These are phyloP conservation scores for Drosophila sturtevanti DNA, from an alignment of 1,140 invertebrate genomes.

Conservation along the genomic window DNA sequence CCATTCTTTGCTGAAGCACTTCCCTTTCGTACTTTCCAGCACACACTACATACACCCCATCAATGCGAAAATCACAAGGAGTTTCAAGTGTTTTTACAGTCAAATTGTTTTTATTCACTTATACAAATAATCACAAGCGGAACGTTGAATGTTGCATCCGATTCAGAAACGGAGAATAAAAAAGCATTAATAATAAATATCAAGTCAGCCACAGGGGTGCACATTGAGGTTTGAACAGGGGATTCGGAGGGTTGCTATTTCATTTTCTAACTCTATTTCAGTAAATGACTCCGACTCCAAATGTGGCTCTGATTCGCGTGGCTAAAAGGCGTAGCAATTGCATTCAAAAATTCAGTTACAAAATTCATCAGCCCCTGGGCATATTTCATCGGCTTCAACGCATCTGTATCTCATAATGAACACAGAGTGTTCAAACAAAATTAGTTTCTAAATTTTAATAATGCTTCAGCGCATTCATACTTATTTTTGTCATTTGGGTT, in stretches of 20 bases:
- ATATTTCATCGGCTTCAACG: background rate
- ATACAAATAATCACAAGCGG: conserved; percentile 65
- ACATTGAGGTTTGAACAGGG: background rate
- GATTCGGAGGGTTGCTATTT: conserved; percentile 48
- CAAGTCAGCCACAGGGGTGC: conserved; percentile 36
- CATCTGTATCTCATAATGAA: background rate
- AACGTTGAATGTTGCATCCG: conserved; percentile 30
- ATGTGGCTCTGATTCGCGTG: conserved; percentile 12
- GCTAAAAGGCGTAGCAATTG: conserved; percentile 32
- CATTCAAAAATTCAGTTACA: conserved; percentile 27
- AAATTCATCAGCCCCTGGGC: conserved; percentile 15
- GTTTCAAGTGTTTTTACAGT: conserved; percentile 79
- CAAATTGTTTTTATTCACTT: conserved; percentile 80
- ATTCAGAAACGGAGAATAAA: conserved; percentile 28
- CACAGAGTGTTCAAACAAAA: conserved; percentile 1
- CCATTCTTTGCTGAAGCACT: conserved; percentile 28
- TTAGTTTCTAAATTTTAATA: conserved; percentile 3
- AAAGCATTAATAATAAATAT: conserved; percentile 52
- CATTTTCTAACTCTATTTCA: conserved; percentile 8
- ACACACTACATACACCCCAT: conserved; percentile 18
- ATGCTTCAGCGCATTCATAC: conserved; percentile 1
- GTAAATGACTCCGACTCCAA: background rate
- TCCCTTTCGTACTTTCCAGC: conserved; percentile 15
- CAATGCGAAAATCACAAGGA: conserved; percentile 66
- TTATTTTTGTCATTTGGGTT: background rate